Evolutionary conservation across 2,888 invertebrate genomes (phyloP).

Genomic region (Cyclophora punctaria): DNA sequence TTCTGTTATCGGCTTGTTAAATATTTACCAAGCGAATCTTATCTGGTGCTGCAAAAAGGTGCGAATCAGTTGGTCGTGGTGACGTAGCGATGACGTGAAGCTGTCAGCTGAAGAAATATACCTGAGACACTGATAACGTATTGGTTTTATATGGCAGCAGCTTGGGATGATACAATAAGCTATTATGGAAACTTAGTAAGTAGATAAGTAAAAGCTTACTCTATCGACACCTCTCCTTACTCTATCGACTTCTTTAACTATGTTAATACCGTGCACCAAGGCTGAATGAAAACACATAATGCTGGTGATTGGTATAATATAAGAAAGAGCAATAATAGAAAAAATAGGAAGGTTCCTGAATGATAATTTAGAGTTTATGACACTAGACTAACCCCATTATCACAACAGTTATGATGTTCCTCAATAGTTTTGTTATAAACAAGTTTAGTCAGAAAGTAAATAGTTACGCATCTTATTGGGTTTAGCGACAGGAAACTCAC

Average conservation of each 20-base stretch:
- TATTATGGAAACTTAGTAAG: neutral
- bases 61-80: constrained; percentile 47
- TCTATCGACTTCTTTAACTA: too few species aligned
- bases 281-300: too few species aligned
- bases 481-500: constrained; percentile 32
- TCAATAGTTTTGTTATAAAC: too few species aligned
- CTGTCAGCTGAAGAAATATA: constrained; percentile 23
- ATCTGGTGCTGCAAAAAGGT: constrained; percentile 49
- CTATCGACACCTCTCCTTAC: too few species aligned
- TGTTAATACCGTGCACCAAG: too few species aligned
- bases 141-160: too few species aligned
- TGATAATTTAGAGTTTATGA: neutral
- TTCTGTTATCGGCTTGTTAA: constrained; percentile 49
- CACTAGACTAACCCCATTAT: too few species aligned
- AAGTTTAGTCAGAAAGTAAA: constrained; percentile 39
- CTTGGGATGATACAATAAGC: too few species aligned
- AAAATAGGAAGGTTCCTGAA: neutral
- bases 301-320: too few species aligned
- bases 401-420: too few species aligned
- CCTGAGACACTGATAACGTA: too few species aligned
- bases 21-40: constrained; percentile 55
- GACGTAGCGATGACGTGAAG: constrained; percentile 52
- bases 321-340: neutral
- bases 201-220: neutral
- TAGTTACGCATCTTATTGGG: constrained; percentile 35